Evolutionary conservation across 2,113 vertebrate species (phyloP), one percentile per base, ranked within the genome.

Genomic region (Forbesichthys agassizii): DNA sequence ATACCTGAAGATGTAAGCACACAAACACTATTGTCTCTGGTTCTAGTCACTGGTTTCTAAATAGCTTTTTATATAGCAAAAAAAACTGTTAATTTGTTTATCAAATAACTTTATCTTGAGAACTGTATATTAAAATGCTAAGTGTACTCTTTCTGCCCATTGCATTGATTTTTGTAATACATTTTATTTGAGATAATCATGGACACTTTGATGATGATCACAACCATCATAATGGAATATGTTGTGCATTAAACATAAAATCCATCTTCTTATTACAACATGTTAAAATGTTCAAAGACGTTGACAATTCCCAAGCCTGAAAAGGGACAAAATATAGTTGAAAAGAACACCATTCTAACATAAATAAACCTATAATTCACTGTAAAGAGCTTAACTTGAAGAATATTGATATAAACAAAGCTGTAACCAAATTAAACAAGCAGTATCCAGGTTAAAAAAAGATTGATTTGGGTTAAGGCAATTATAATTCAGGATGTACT

Each of bases 21-120:
- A 89, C 81, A 57, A 74, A 78, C 86, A 88, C 84, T 84, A 64
- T 89, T 84, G 83, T 90, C 79, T 84, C 79, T 9, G 78, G 71
- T 78, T 90, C 83, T 90, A 82, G 84, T 91, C 85, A 86, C 86
- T 88, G 75, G 75, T 91, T 92, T 93, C 87, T 90, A 91, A 88
- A 86, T 88, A 86, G 89, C 84, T 90, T 93, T 93, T 92, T 90
- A 90, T 91, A 91, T 92, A 91, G 89, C 89, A 86, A 82, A 82
- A 83, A 59, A 83, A 59, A 80, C 68, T 61, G 81, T 90, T 79
- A 86, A 83, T 90, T 92, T 91, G 91, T 90, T 92, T 91, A 92
- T 91, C 80, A 78, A 86, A 90, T 78, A 87, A 84, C 79, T 90
- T 88, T 91, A 86, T 92, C 85, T 83, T 83, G 73, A 88, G 84